Evolutionary conservation across 2,113 vertebrate species (phyloP).

Genomic region (Pseudopodoces humilis): DNA sequence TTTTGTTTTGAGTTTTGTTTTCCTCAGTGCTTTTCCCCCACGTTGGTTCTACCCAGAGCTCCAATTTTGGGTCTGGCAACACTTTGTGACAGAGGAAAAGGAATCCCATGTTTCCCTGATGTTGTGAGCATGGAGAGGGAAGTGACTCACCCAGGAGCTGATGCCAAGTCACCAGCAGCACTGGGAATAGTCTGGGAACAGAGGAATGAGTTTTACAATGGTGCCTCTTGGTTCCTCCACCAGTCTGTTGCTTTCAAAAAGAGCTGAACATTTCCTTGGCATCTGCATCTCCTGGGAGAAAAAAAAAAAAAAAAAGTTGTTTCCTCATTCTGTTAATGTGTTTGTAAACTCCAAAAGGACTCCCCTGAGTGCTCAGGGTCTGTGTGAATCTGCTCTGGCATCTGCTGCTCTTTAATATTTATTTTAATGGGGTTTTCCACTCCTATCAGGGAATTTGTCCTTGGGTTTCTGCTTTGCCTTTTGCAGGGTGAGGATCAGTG

Average conservation of each 20-base stretch:
- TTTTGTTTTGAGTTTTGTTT: background rate
- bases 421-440: background rate
- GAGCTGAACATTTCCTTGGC: background rate
- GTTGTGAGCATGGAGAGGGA: background rate
- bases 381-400: background rate
- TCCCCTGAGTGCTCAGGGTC: background rate
- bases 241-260: background rate
- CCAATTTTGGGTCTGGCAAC: background rate
- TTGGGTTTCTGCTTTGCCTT: background rate
- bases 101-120: background rate
- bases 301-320: background rate
- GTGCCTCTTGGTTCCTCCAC: background rate
- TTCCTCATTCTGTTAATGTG: background rate
- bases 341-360: constrained; percentile 21
- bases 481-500: background rate
- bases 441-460: background rate
- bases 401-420: background rate
- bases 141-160: constrained; percentile 26
- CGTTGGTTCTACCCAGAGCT: background rate
- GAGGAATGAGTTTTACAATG: background rate
- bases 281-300: background rate
- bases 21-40: background rate
- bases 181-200: background rate
- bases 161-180: background rate
- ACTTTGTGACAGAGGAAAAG: background rate